Base-by-base conservation (phyloP, 2,797 vertebrate species). In the Gallinago solitaria region DNA sequence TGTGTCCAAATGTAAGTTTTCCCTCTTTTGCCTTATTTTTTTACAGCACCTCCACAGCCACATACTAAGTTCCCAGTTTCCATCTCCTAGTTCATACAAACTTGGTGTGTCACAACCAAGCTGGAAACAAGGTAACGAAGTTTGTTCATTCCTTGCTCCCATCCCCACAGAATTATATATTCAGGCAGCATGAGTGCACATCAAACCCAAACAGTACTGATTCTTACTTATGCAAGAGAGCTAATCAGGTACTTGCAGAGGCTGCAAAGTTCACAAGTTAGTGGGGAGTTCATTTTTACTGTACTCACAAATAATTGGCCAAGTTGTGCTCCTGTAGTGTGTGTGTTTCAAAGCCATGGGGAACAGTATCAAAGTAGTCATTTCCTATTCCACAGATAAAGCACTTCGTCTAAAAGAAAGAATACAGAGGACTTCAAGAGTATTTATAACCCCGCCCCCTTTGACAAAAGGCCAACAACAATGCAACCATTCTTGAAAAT, bases 301-400 rank as follows among this genome's bases (percentile, higher is more conserved):
- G 27, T 97, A 99, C 99, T 99, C 96, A 99, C 99, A 99, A 97
- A 98, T 99, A 99, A 98, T 99, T 99, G 96, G 99, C 99, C 95
- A 99, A 96, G 97, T 99, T 99, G 98, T 99, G 99, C 97, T 99
- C 99, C 98, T 99, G 99, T 51, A 99, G 97, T 1, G 99, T 99
- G 97, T 99, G 99, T 33, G 99, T 99, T 97, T 99, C 99, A 96
- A 99, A 99, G 97, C 99, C 99, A 13, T 99, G 99, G 50, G 99
- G 99, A 75, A 99, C 99, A 5, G 99, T 99, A 97, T 99, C 99
- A 75, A 99, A 99, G 97, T 99, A 99, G 94, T 99, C 99, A 14
- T 99, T 99, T 86, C 99, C 99, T 89, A 99, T 99, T 56, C 99
- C 99, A 96, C 99, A 99, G 97, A 99, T 99, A 95, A 99, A 99